Conservation (phyloP, 2,113 vertebrate genomes). For the Plectropomus leopardus region DNA sequence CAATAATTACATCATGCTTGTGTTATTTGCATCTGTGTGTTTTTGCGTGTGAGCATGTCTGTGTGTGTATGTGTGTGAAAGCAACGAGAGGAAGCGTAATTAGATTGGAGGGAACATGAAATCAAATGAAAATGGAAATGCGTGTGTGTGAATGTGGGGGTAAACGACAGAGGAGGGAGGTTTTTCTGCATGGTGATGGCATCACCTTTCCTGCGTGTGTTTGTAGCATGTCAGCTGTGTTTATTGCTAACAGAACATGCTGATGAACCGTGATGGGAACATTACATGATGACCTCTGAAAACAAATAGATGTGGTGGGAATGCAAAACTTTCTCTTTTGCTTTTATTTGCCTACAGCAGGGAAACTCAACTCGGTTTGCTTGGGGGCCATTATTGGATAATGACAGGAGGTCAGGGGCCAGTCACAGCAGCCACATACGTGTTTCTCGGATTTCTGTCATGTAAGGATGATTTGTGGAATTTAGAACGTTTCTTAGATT, state of each 20-base stretch:
- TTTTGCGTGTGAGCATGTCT: neutral
- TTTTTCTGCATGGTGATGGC: neutral
- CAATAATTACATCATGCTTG: slow-evolving; percentile 79
- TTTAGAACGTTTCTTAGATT: too few species aligned
- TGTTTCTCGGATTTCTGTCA: too few species aligned
- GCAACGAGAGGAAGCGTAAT: slow-evolving; percentile 51
- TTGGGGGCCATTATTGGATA: too few species aligned
- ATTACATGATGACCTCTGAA: slow-evolving; percentile 24
- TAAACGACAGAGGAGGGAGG: slow-evolving; percentile 31
- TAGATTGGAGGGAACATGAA: slow-evolving; percentile 60
- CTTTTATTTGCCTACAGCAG: slow-evolving; percentile 26
- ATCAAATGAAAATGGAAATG: slow-evolving; percentile 62
- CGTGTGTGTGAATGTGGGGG: slow-evolving; percentile 46
- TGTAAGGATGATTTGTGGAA: too few species aligned
- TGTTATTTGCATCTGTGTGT: slow-evolving; percentile 64
- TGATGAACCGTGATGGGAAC: slow-evolving; percentile 16
- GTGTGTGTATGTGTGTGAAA: slow-evolving; percentile 2
- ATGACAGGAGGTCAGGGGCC: too few species aligned
- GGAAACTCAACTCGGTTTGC: too few species aligned
- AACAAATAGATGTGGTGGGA: slow-evolving; percentile 45
- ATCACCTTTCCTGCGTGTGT: slow-evolving; percentile 21
- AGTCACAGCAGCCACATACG: too few species aligned
- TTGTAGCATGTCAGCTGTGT: slow-evolving; percentile 13
- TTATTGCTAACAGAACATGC: slow-evolving; percentile 38
- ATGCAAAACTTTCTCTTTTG: slow-evolving; percentile 12